Evolutionary conservation across 1,140 invertebrate species (phyloP).

Genomic region (Zaprionus vittiger): DNA sequence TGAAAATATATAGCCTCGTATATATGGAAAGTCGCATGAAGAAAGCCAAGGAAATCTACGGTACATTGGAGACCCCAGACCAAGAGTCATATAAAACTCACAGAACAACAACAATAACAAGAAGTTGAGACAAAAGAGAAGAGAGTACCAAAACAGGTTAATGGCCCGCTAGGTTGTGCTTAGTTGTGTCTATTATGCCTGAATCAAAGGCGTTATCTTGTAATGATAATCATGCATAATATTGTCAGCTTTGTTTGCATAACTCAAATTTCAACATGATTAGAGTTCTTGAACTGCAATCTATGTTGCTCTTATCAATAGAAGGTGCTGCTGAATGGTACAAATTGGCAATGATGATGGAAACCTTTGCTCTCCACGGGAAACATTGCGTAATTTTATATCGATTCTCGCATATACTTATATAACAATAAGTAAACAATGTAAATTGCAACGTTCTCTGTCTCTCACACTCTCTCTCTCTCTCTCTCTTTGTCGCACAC

Average conservation of each 20-base stretch:
- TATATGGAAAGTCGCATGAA: constrained; percentile 22
- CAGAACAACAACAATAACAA: not conserved
- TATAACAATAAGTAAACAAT: not conserved
- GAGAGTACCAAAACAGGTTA: constrained; percentile 29
- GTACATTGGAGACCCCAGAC: not conserved
- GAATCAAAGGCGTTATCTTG: not conserved
- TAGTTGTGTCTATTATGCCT: not conserved
- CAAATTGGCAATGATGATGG: constrained; percentile 20
- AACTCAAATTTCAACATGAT: not conserved
- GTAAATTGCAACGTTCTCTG: not conserved
- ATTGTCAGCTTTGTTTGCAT: not conserved
- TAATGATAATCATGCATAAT: not conserved
- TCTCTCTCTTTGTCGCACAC: not conserved
- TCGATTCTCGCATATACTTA: constrained; percentile 13
- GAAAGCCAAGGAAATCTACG: constrained; percentile 28
- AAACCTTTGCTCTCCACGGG: constrained; percentile 11
- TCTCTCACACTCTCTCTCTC: not conserved
- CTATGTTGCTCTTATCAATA: constrained; percentile 23
- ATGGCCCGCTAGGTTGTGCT: constrained; percentile 19
- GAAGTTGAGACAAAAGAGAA: constrained; percentile 15
- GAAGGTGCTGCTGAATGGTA: not conserved
- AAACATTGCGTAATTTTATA: constrained; percentile 30
- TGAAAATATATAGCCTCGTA: constrained; percentile 10
- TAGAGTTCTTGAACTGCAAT: not conserved
- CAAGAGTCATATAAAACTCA: not conserved